Evolutionary conservation across 2,888 invertebrate genomes (phyloP).

Genomic region (Byasa hedistus): DNA sequence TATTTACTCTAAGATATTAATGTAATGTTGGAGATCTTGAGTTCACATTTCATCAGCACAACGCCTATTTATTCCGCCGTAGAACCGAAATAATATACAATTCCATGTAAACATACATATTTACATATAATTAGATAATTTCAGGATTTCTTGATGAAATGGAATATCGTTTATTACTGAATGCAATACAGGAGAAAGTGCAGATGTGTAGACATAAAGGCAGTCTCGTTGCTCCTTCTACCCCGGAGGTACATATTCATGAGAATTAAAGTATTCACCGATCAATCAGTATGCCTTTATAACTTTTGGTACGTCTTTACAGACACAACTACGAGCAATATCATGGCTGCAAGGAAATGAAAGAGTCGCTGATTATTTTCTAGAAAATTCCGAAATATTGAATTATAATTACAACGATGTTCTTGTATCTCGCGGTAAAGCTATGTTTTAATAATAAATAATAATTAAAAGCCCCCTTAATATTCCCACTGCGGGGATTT

Average conservation of each 20-base stretch:
- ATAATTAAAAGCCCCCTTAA: too few relatives aligned
- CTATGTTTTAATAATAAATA: background rate
- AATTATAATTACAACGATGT: slow-evolving; percentile 67
- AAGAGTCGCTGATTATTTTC: slow-evolving; percentile 65
- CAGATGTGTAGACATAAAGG: slow-evolving; percentile 71
- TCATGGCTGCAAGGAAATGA: slow-evolving; percentile 73
- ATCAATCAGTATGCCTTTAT: background rate
- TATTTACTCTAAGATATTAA: too few relatives aligned
- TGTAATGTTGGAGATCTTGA: too few relatives aligned
- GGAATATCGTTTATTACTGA: slow-evolving; percentile 73
- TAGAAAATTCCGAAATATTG: slow-evolving; percentile 66
- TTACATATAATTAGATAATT: slow-evolving; percentile 5
- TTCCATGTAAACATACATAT: too few relatives aligned
- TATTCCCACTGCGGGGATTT: too few relatives aligned
- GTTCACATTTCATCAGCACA: too few relatives aligned
- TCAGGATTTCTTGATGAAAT: slow-evolving; percentile 80
- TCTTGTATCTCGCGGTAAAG: slow-evolving; percentile 62
- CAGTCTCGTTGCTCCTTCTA: slow-evolving; percentile 70
- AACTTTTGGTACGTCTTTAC: slow-evolving; percentile 16
- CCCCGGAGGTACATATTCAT: slow-evolving; percentile 60
- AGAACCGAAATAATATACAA: too few relatives aligned
- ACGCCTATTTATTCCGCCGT: too few relatives aligned
- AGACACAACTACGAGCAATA: slow-evolving; percentile 68
- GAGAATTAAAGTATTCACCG: background rate
- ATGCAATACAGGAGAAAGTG: slow-evolving; percentile 77